Percentiles rank a stretch among this genome's conserved stretches.
phyloP scores from a whole-genome alignment of 2,888 invertebrate species.

The Adela reaumurella region DNA sequence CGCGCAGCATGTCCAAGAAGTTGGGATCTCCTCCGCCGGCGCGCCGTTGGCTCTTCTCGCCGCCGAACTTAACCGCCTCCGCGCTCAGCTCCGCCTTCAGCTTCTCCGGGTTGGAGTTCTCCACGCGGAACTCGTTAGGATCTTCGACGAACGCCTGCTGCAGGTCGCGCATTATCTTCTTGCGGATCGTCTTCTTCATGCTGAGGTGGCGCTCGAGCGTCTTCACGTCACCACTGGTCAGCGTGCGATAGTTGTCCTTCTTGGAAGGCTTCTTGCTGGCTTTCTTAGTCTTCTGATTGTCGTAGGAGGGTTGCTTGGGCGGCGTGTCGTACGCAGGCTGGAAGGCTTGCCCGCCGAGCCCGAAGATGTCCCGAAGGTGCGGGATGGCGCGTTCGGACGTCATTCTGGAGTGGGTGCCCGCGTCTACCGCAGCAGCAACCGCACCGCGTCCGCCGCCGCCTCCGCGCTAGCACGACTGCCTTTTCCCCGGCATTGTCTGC shows the following conservation, averaged over 20 bases:
- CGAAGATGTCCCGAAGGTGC: slow-evolving; percentile 72
- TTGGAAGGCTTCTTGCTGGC: slow-evolving; percentile 51
- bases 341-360: slow-evolving; percentile 53
- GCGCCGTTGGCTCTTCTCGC: slow-evolving; percentile 45
- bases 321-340: slow-evolving; percentile 33
- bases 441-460: not conserved
- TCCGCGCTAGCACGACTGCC: not conserved
- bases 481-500: not conserved
- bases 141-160: slow-evolving; percentile 72
- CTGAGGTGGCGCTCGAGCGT: slow-evolving; percentile 78
- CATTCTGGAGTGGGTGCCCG: slow-evolving; percentile 28
- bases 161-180: slow-evolving; percentile 81
- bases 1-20: slow-evolving; percentile 65
- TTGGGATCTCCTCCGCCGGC: slow-evolving; percentile 57
- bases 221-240: slow-evolving; percentile 65
- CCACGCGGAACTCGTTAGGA: slow-evolving; percentile 68
- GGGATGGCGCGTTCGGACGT: slow-evolving; percentile 73
- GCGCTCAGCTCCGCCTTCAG: slow-evolving; percentile 65
- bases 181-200: slow-evolving; percentile 83
- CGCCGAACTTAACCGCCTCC: slow-evolving; percentile 64
- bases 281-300: slow-evolving; percentile 55
- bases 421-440: not conserved
- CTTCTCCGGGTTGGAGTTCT: slow-evolving; percentile 65
- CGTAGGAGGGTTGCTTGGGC: slow-evolving; percentile 17
- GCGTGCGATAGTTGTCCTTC: slow-evolving; percentile 66